Base-by-base conservation (phyloP, 2,888 invertebrate genomes). In the Agrotis ipsilon region DNA sequence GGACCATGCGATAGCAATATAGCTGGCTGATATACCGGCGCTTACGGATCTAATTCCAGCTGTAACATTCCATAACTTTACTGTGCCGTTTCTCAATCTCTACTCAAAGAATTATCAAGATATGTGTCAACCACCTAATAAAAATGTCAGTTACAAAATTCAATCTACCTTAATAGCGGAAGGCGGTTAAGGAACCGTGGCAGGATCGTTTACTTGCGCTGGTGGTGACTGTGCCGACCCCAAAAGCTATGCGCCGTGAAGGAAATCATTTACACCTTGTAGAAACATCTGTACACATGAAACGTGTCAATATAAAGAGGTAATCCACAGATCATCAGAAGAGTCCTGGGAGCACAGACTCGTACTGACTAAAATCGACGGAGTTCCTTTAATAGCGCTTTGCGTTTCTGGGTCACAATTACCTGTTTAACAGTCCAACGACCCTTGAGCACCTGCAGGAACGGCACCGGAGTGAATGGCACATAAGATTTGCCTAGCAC, bases 211-310 rank as follows among this genome's bases (percentile, higher is more conserved):
- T 51, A 63, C 39, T 45, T 24, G 52, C 45, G 19, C 18, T 66
- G n/a, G 16, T 45, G 45, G 9, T 45, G n/a, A 18, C 45, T 62
- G 39, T 63, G 49, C 6, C 59, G 76, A 76, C 76, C 76, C 59
- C 59, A 18, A 76, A 76, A 76, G 21, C 58, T 51, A 76, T 55
- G 9, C 46, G 21, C 45, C 76, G 76, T 76, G 62, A 76, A 72
- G 48, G 49, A 62, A 76, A 66, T 43, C 11, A 65, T 71, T 65
- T 52, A 75, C 60, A 61, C 61, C n/a, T 70, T 58, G 48, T 18
- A 60, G 39, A 51, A 52, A 71, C 27, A 58, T 19, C 24, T 64
- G 18, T 32, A 18, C 24, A 62, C 32, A 52, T 24, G 9, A 45
- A 9, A 45, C 3, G 14, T 43, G 13, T 19, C 39, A 16, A 21